Evolutionary conservation across 2,888 invertebrate genomes (phyloP), one percentile per base, ranked within the genome.

Genomic region (Conchocele bisecta): DNA sequence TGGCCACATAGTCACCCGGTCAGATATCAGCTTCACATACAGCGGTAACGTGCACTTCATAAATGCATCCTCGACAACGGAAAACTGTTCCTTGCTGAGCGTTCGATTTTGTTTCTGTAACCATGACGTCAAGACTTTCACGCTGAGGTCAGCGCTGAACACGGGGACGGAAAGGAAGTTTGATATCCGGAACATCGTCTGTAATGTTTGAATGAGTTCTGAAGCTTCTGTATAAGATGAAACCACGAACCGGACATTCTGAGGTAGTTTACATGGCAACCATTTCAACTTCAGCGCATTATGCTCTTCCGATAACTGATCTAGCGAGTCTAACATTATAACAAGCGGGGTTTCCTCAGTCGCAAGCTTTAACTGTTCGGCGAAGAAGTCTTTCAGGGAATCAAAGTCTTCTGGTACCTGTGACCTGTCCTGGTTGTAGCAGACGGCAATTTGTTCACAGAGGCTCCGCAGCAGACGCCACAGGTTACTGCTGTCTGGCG

Each of bases 201-300:
- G 61, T 6, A 90, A 75, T 2, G 82, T 80, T 29, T 75, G 71
- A 7, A 89, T 81, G 6, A 90, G 71, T 44, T 82, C 82, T 33
- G 74, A 56, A 15, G 83, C 79, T 17, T 82, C 82, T 22, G 86
- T 84, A 41, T 86, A 75, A 1, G 86, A 83, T 13, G 88, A 88
- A 7, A 88, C 76, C 17, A 89, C 67, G 26, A 89, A 64, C n/a
- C 75, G 73, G 6, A 86, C 83, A 72, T 88, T 74, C 13, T 69
- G 33, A 2, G 87, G 85, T 11, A 87, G 71, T 54, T 75, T 69
- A 54, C 76, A 65, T 24, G 88, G 88, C 22, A 89, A 71, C 89
- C 89, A 89, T 68, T 81, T 76, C 7, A 89, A 66, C 46, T 81
- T 85, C 68, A 86, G 81, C n/a, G 86, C 86, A 39, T 79, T 76